Conservation (phyloP, 2,797 vertebrate species). For the Benthosema pterotum region DNA sequence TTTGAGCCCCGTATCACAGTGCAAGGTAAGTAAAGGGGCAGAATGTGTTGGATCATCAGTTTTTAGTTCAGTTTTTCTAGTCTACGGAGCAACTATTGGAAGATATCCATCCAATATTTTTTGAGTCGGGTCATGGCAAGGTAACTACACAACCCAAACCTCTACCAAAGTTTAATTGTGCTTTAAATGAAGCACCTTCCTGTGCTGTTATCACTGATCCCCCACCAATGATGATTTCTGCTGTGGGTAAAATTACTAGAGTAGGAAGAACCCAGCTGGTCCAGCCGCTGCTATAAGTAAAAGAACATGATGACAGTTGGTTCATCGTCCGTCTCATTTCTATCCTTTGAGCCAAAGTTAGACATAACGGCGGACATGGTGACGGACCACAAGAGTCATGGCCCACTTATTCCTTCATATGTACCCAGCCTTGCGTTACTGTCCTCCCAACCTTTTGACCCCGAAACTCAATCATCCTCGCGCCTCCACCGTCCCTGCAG, state of each 20-base stretch:
- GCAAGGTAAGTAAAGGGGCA: too few species aligned
- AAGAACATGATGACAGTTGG: constrained; percentile 1
- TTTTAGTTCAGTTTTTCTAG: too few species aligned
- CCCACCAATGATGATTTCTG: too few species aligned
- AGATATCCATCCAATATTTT: too few species aligned
- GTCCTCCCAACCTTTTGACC: constrained; percentile 72
- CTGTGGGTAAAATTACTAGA: background rate
- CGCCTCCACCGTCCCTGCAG: constrained; percentile 55
- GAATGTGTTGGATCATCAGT: too few species aligned
- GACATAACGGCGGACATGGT: constrained; percentile 20
- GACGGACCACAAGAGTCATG: constrained; percentile 30
- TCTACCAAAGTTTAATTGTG: background rate
- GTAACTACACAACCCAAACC: too few species aligned
- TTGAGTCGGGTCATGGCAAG: too few species aligned
- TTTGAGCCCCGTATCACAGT: too few species aligned
- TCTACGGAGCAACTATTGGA: too few species aligned
- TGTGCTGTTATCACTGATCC: too few species aligned
- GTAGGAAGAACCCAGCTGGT: background rate
- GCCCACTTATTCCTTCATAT: constrained; percentile 32
- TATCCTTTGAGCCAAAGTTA: constrained; percentile 11
- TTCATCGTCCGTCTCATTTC: constrained; percentile 24
- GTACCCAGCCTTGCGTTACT: constrained; percentile 36
- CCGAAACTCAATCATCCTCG: constrained; percentile 72
- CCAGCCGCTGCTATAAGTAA: constrained; percentile 2
- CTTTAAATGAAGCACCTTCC: background rate